phyloP scores from a whole-genome alignment of 2,113 vertebrate species.

The Poeciliopsis turrubarensis region DNA sequence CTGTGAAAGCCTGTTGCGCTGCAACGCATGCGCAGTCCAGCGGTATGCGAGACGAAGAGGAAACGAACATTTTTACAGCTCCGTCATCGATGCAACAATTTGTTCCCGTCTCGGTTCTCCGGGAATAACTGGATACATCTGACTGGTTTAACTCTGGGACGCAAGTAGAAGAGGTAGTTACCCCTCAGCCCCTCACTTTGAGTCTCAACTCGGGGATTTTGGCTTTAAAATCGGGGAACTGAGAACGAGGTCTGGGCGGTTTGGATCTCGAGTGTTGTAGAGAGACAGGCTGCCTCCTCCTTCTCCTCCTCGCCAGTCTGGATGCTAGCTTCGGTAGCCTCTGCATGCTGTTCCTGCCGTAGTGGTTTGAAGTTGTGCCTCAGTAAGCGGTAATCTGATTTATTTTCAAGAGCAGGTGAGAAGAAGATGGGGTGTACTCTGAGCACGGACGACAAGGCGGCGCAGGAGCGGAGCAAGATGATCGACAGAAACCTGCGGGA shows the following conservation, averaged over 20 bases:
- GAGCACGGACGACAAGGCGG: conserved; percentile 96
- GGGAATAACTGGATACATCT: neutral
- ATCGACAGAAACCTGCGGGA: conserved; percentile 96
- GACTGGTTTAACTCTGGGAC: neutral
- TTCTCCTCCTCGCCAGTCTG: conserved; percentile 31
- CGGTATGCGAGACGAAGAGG: conserved; percentile 54
- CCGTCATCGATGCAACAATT: conserved; percentile 26
- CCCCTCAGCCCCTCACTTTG: neutral
- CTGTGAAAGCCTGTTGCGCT: conserved; percentile 43
- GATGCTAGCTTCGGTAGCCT: conserved; percentile 76
- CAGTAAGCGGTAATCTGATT: conserved; percentile 37
- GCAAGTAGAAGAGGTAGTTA: neutral
- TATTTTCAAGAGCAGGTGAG: conserved; percentile 43
- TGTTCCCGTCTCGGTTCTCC: neutral
- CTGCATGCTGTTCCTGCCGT: conserved; percentile 58
- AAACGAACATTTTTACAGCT: conserved; percentile 51
- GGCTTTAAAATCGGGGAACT: conserved; percentile 1
- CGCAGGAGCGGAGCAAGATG: conserved; percentile 96
- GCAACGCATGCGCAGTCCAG: conserved; percentile 61
- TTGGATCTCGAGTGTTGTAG: conserved; percentile 47
- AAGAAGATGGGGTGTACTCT: conserved; percentile 93
- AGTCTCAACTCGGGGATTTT: neutral
- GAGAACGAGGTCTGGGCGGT: conserved; percentile 67
- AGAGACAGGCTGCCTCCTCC: conserved; percentile 37
- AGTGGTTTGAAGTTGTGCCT: conserved; percentile 54